These are phyloP conservation scores for Keiferia lycopersicella DNA, from an alignment of 2,888 invertebrate genomes.

Conservation along the genomic window DNA sequence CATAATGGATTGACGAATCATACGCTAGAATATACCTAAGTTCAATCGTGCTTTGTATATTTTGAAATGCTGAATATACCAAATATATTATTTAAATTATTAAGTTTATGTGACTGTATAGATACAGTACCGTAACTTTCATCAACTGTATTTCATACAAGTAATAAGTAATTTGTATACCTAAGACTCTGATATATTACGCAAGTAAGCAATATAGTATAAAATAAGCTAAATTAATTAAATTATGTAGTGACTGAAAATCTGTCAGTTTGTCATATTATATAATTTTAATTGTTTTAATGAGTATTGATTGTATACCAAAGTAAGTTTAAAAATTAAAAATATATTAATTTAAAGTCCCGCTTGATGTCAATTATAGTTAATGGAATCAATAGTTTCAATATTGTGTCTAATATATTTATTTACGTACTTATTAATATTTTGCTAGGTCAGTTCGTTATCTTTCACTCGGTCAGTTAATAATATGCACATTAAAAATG, in stretches of 20 bases:
- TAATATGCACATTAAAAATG: constrained; percentile 34
- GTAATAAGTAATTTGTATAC: not conserved
- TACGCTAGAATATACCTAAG: constrained; percentile 82
- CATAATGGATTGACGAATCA: constrained; percentile 68
- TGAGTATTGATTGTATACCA: constrained; percentile 48
- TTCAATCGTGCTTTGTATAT: constrained; percentile 75
- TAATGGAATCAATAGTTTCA: constrained; percentile 56
- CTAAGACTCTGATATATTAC: constrained; percentile 6
- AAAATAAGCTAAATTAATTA: not conserved
- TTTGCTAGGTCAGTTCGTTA: constrained; percentile 34
- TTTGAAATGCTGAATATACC: constrained; percentile 63
- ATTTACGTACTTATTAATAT: constrained; percentile 37
- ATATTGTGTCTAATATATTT: constrained; percentile 55
- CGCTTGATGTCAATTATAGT: constrained; percentile 79
- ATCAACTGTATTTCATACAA: not conserved
- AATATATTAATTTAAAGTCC: constrained; percentile 56
- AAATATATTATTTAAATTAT: constrained; percentile 51
- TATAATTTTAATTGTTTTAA: constrained; percentile 35
- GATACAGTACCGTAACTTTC: constrained; percentile 23
- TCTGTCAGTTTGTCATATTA: not conserved
- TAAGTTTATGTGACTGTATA: constrained; percentile 20
- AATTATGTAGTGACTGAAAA: not conserved
- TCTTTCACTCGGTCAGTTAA: constrained; percentile 44
- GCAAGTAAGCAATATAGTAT: constrained; percentile 21
- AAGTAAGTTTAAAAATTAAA: constrained; percentile 51